Evolutionary conservation across 30 jellyfish, hydroid and myxozoan species (phyloP), one percentile per base, ranked within the genome.

Genomic region (Turritopsis dohrnii): DNA sequence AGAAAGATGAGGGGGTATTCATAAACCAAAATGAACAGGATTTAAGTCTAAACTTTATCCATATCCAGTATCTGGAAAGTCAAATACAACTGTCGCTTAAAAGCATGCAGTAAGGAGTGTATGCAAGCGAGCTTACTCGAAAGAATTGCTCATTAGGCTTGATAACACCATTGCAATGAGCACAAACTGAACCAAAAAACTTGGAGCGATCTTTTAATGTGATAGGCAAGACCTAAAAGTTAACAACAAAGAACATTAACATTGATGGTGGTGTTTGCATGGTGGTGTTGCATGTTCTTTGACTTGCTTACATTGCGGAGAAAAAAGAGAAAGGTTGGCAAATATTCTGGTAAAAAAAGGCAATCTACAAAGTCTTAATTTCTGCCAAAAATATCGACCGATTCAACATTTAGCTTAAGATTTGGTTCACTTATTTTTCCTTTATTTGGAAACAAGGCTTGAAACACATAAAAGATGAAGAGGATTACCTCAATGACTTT

Each of bases 101-200:
- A 54, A 54, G n/a, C 72, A 16, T 54, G 18, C n/a, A 54, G 72
- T n/a, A 54, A 16, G n/a, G n/a, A 54, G n/a, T 54, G 72, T 16
- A 54, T 54, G 72, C 18, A 18, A 19, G 24, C 24, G 24, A 27
- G 16, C 75, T 75, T 41, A 80, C 87, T 84, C 81, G 54, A 52
- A 80, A 80, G 28, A 80, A 80, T 53, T 80, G 87, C n/a, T 80
- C 87, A 52, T 80, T 80, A 52, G 87, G 87, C 21, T 80, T 80
- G 76, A 80, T 80, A 17, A 80, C 87, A n/a, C 65, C 87, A 53
- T 80, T 80, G 53, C 87, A 80, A 26, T 80, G 79, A 26, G 87
- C 87, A 65, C 87, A 80, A 21, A 80, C 87, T 52, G 87, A 80
- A 7, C 87, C 87, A 80, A 80, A 80, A 53, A 80, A 80, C 53